Conservation (phyloP, 2,113 vertebrate genomes). For the Typhlomys cinereus region DNA sequence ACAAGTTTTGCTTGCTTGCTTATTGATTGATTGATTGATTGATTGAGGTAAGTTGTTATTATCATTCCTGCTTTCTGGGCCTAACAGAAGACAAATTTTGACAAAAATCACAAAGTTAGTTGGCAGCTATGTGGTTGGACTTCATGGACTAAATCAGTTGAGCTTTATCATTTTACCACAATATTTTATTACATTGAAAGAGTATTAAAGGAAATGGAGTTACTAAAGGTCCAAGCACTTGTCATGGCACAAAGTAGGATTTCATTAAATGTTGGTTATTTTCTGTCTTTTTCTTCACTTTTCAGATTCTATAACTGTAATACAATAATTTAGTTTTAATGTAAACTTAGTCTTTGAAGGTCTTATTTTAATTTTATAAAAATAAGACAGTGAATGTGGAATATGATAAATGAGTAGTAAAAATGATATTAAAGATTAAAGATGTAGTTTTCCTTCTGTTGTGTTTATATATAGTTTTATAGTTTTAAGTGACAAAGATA, state of each 20-base stretch:
- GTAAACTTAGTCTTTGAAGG: slow-evolving; percentile 18
- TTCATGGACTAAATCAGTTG: not conserved
- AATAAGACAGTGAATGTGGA: not conserved
- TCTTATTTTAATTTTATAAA: slow-evolving; percentile 4
- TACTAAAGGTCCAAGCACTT: not conserved
- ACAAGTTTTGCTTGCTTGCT: not conserved
- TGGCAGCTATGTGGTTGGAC: not conserved
- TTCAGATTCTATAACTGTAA: not conserved
- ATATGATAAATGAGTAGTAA: not conserved
- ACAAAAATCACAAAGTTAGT: not conserved
- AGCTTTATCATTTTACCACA: not conserved
- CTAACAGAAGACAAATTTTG: not conserved
- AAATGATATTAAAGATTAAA: not conserved
- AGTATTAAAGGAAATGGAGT: not conserved
- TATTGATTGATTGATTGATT: no score
- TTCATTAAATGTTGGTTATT: not conserved
- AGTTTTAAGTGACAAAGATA: not conserved
- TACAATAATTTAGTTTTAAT: slow-evolving; percentile 5
- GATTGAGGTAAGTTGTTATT: no score
- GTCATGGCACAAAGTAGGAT: not conserved
- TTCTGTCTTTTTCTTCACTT: slow-evolving; percentile 12
- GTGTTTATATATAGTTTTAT: no score
- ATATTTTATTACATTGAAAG: not conserved
- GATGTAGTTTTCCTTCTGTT: not conserved
- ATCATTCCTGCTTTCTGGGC: slow-evolving; percentile 15